Evolutionary conservation across 2,888 invertebrate species (phyloP).

Genomic region (Mesoligia furuncula): DNA sequence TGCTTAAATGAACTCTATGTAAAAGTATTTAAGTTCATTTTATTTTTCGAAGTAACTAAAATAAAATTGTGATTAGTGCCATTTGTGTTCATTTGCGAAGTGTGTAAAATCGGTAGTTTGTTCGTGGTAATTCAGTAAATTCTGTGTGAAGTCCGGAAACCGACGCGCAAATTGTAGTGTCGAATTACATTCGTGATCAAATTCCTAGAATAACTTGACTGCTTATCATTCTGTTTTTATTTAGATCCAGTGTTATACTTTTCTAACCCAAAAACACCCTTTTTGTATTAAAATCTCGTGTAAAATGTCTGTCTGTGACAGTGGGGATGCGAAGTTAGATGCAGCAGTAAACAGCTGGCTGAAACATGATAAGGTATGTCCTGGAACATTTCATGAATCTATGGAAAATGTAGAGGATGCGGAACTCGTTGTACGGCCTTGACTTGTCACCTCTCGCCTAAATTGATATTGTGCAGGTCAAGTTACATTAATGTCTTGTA

Average conservation of each 20-base stretch:
- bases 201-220: slow-evolving; percentile 23
- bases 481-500: slow-evolving; percentile 17
- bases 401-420: slow-evolving; percentile 11
- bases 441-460: slow-evolving; percentile 30
- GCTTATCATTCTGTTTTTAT: background rate
- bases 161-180: slow-evolving; percentile 13
- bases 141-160: slow-evolving; percentile 34
- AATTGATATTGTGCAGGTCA: slow-evolving; percentile 25
- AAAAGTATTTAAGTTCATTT: accelerated
- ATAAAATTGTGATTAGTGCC: slow-evolving; percentile 10
- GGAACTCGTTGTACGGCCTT: slow-evolving; percentile 6
- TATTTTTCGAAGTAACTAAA: background rate
- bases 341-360: slow-evolving; percentile 93
- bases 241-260: slow-evolving; percentile 19
- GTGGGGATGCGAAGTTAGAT: slow-evolving; percentile 91
- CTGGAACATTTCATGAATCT: slow-evolving; percentile 8
- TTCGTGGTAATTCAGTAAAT: slow-evolving; percentile 43
- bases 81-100: slow-evolving; percentile 44
- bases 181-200: background rate
- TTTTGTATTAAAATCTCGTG: slow-evolving; percentile 17
- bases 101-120: slow-evolving; percentile 41
- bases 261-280: background rate
- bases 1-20: background rate
- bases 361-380: slow-evolving; percentile 92
- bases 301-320: slow-evolving; percentile 78